These are phyloP conservation scores for Zaprionus davidi DNA, from an alignment of 1,140 invertebrate genomes.

Conservation along the genomic window DNA sequence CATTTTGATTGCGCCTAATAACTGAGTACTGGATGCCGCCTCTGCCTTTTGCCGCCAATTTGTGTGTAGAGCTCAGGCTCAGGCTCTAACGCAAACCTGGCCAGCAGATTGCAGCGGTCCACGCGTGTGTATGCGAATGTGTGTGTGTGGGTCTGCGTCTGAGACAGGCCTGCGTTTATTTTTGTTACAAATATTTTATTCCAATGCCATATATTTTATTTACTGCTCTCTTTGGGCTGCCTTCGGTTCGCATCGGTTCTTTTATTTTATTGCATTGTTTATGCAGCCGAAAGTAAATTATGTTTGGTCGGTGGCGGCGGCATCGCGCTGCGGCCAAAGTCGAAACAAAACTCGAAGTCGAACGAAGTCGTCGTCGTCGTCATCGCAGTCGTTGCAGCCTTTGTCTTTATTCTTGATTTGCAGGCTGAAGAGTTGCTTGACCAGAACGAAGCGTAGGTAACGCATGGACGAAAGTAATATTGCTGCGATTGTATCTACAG, in stretches of 20 bases:
- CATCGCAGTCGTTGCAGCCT: slow-evolving; percentile 32
- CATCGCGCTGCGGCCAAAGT: slow-evolving; percentile 35
- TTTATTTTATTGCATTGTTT: slow-evolving; percentile 83
- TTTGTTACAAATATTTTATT: slow-evolving; percentile 83
- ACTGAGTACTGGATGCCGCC: slow-evolving; percentile 80
- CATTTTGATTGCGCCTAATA: slow-evolving; percentile 83
- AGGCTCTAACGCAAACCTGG: slow-evolving; percentile 30
- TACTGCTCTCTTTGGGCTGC: slow-evolving; percentile 38
- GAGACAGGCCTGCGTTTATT: slow-evolving; percentile 62
- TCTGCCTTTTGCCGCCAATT: slow-evolving; percentile 58
- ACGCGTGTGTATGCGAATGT: slow-evolving; percentile 21
- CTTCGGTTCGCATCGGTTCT: slow-evolving; percentile 55
- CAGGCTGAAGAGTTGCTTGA: slow-evolving; percentile 10
- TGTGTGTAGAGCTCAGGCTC: slow-evolving; percentile 29
- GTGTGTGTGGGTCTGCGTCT: slow-evolving; percentile 6
- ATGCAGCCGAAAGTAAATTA: slow-evolving; percentile 81
- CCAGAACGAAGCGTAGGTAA: neutral
- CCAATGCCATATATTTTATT: slow-evolving; percentile 83
- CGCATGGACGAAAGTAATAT: neutral
- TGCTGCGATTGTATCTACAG: neutral
- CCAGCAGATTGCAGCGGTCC: slow-evolving; percentile 17
- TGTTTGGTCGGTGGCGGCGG: slow-evolving; percentile 58
- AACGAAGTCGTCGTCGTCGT: slow-evolving; percentile 10
- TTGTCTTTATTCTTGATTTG: slow-evolving; percentile 32
- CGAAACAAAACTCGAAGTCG: slow-evolving; percentile 43